Evolutionary conservation across 2,113 vertebrate species (phyloP), one percentile per base, ranked within the genome.

Genomic region (Aegypius monachus): DNA sequence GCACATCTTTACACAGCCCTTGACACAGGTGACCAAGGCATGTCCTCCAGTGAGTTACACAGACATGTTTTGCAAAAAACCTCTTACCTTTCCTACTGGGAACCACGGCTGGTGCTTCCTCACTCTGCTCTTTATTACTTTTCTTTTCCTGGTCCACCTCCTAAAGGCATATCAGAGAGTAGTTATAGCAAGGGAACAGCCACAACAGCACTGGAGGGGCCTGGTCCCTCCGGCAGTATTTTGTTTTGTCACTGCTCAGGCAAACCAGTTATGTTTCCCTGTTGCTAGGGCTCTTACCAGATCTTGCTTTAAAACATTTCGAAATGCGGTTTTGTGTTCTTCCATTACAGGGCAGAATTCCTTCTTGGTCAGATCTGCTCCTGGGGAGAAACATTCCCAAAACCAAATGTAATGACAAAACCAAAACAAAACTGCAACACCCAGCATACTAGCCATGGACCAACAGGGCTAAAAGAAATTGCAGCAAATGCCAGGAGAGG

Each of bases 51-150:
- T 2, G 34, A 45, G 19, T 7, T 40, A 67, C 2, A 10, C 0
- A 0, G 18, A 16, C 0, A 5, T 5, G 5, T 58, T 52, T 25
- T 50, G 29, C 43, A 48, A 77, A 56, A 56, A 56, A 0, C 3
- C 17, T 43, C 83, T 94, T 80, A 97, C 97, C 96, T 96, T 96
- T 97, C 84, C 66, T 91, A 38, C 58, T 87, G 36, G 84, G 66
- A 73, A 43, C 70, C 16, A 70, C 20, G 25, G 84, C 53, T 80
- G 71, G n/a, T 8, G 22, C 40, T 63, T 85, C 89, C n/a, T 91
- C 91, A 45, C 70, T 77, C 58, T 1, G 7, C 16, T 93, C 78
- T 85, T 91, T 16, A 10, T 36, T 31, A 6, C 29, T 75, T 93
- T 85, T 68, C 78, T 91, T 88, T 23, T 91, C 81, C 58, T 53